Evolutionary conservation across 2,797 vertebrate species (phyloP), one percentile per base, ranked within the genome.

Genomic region (Enteromius afrohamiltoni): DNA sequence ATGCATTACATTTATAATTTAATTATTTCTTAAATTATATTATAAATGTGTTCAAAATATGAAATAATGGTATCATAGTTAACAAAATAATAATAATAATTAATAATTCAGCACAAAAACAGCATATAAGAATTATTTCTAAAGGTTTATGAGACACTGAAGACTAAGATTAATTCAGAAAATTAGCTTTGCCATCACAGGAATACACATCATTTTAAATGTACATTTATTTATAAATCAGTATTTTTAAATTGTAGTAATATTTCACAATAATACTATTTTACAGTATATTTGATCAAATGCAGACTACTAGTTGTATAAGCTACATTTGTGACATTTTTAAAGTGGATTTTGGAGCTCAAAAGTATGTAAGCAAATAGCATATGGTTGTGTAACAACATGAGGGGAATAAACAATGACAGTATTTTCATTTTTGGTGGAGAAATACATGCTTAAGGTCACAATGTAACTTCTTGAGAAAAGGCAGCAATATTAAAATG

Each of bases 371-470:
- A 34, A n/a, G 29, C 8, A 40, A 76, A 58, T 40, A 6, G 58
- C 2, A 55, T 37, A 16, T 1, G 6, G 19, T 37, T 67, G 65
- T 67, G 60, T n/a, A 67, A 45, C 9, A 79, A 37, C 17, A 23
- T 51, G 62, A 79, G 10, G 10, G 23, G 26, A n/a, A 42, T 67
- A 49, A 67, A 79, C 29, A 79, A 79, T 51, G 45, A 79, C 29
- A 47, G 60, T 60, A 13, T 45, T 49, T 78, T 65, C 3, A 47
- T 78, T 45, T 45, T 49, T 2, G 19, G 29, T 2, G 29, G 6
- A 6, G 14, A 64, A 68, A 53, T 55, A 40, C 10, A 6, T 2
- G 34, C 58, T 69, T 71, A 60, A 75, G 64, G 40, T 64, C 51
- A 45, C 17, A 16, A 23, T 45, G 16, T 68, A 58, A 31, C 60